Percentiles rank a stretch among this genome's conserved stretches.
phyloP scores from a whole-genome alignment of 2,113 vertebrate genomes.

The Vulpes lagopus region DNA sequence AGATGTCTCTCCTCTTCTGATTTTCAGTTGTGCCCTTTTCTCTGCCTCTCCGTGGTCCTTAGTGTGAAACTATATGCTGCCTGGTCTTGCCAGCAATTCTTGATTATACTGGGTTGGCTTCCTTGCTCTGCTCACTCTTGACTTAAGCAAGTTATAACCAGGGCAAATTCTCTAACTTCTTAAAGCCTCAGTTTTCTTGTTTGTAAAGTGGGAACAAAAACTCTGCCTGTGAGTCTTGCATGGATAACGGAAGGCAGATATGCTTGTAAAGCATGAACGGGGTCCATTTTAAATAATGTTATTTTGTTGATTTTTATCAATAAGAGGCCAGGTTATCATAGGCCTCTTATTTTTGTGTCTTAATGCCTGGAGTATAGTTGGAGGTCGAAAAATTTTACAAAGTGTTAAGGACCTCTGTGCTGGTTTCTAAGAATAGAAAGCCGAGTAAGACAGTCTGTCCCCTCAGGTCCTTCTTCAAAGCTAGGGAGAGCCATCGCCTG shows the following conservation, averaged over 20 bases:
- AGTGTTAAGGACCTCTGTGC: neutral
- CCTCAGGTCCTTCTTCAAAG: neutral
- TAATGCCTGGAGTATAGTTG: neutral
- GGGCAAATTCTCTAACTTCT: neutral
- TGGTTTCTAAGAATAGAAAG: neutral
- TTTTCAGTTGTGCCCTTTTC: neutral
- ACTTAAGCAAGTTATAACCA: neutral
- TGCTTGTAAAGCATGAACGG: rapidly evolving
- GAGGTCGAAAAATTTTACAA: neutral
- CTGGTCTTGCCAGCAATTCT: neutral
- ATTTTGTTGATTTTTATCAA: neutral
- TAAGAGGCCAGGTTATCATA: neutral
- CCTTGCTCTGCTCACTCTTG: neutral
- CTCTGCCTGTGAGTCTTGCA: no score
- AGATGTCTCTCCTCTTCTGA: neutral
- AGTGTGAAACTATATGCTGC: neutral
- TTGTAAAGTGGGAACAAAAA: neutral
- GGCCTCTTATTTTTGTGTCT: neutral
- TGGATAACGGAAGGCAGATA: neutral
- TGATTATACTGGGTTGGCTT: rapidly evolving
- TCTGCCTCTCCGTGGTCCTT: neutral
- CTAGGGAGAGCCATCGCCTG: neutral
- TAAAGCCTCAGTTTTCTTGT: neutral
- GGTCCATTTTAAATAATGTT: neutral
- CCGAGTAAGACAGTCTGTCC: neutral